These are phyloP conservation scores for Trichopoda pennipes DNA, from an alignment of 2,888 invertebrate species.

Conservation along the genomic window DNA sequence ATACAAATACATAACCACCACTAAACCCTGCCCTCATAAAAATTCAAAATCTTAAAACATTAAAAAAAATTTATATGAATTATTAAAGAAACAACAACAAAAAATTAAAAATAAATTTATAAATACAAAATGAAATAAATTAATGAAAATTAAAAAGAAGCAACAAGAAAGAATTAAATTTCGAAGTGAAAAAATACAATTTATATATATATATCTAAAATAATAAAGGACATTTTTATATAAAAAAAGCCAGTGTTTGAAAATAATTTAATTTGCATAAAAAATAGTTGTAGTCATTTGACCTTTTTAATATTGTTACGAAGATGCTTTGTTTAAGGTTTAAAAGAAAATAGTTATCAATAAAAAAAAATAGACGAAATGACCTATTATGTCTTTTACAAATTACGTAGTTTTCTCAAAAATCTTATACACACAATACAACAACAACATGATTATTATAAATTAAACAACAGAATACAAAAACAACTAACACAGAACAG, in stretches of 20 bases:
- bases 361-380: too few relatives aligned
- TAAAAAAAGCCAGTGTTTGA: slow-evolving; percentile 9
- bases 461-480: too few relatives aligned
- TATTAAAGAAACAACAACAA: slow-evolving; percentile 29
- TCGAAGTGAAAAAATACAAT: slow-evolving; percentile 67
- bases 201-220: slow-evolving; percentile 68
- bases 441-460: too few relatives aligned
- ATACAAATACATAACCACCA: slow-evolving; percentile 36
- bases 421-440: too few relatives aligned
- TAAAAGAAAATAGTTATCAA: too few relatives aligned
- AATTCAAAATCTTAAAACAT: slow-evolving; percentile 69
- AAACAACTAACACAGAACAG: too few relatives aligned
- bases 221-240: slow-evolving; percentile 60
- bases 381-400: too few relatives aligned
- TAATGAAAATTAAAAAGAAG: slow-evolving; percentile 50
- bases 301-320: too few relatives aligned
- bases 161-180: slow-evolving; percentile 57
- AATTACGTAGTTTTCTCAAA: too few relatives aligned
- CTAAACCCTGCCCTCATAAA: slow-evolving; percentile 2
- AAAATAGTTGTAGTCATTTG: too few relatives aligned
- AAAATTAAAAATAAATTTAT: slow-evolving; percentile 55
- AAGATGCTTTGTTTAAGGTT: too few relatives aligned
- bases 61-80: slow-evolving; percentile 67
- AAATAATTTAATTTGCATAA: background rate
- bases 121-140: slow-evolving; percentile 56